Base-by-base conservation (phyloP, 2,888 invertebrate genomes). In the Tenthredo amoena region DNA sequence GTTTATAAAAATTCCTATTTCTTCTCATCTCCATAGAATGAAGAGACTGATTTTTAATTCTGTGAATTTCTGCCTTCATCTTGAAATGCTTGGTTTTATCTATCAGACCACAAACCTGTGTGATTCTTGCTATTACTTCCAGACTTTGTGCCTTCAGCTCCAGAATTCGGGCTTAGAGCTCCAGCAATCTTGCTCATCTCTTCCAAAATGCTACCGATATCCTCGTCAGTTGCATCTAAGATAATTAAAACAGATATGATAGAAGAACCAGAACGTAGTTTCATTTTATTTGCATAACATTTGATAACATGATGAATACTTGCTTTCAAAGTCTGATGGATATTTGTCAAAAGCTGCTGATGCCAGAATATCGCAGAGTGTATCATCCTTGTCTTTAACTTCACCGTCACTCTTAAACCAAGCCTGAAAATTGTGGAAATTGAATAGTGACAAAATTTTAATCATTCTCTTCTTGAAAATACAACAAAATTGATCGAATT, bases 161-260 rank as follows among this genome's bases (percentile, higher is more conserved):
- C 89, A 47, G 92, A 90, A 88, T 89, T 90, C 9, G 93, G 92
- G 86, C 92, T 92, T 31, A 92, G 82, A 3, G 90, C 90, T 12
- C 90, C 92, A 2, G 93, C 92, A 37, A 93, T 92, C 87, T 92
- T 93, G 85, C 92, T 93, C 89, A 93, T 93, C 86, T 93, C 93
- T 85, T 93, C 93, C 34, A 93, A 86, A 83, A 93, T 91, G 86
- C 92, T 93, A 62, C 93, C 92, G 58, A 93, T 93, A 34, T 93
- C 93, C 62, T 93, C 93, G 47, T 93, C 93, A 10, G 93, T 93
- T 2, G 92, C 92, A 90, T 92, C 93, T 93, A 34, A 21, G 84
- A 72, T 65, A 86, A 72, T 62, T 0, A 82, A 4, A 87, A 9
- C 71, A 18, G 15, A 40, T 43, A 47, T 40, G 65, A 76, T 68